These are phyloP conservation scores for Rapana venosa DNA, from an alignment of 2,888 invertebrate genomes.

Conservation along the genomic window DNA sequence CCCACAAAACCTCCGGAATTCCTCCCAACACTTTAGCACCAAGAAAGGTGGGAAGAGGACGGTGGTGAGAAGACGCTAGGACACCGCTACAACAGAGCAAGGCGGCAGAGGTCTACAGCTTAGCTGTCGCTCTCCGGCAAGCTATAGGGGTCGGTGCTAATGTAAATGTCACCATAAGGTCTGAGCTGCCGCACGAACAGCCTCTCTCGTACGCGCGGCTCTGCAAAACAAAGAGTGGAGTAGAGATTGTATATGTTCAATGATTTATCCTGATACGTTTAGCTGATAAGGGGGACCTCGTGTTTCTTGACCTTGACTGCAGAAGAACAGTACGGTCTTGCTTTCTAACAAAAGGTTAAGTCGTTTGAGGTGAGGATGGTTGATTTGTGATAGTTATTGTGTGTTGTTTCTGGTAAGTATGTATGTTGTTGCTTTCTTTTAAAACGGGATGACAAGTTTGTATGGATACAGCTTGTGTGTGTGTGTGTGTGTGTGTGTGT, in stretches of 20 bases:
- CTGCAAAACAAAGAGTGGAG: constrained; percentile 11
- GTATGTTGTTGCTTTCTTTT: not conserved
- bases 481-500: not conserved
- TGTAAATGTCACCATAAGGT: constrained; percentile 45
- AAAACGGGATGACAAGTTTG: too few species aligned
- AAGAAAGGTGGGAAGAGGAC: too few species aligned
- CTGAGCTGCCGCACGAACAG: constrained; percentile 39
- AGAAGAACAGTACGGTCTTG: not conserved
- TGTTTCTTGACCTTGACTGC: not conserved
- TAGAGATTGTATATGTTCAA: too few species aligned
- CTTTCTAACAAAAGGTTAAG: not conserved
- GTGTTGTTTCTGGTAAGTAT: not conserved
- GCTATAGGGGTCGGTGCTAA: constrained; percentile 11
- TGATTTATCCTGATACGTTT: not conserved
- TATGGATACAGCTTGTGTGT: not conserved
- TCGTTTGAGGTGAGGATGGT: not conserved
- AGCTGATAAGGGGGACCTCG: not conserved
- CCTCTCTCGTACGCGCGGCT: not conserved
- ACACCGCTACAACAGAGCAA: not conserved
- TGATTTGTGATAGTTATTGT: not conserved
- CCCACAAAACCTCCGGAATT: too few species aligned
- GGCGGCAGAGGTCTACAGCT: not conserved
- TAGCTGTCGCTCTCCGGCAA: not conserved
- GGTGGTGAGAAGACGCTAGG: not conserved
- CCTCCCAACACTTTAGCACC: too few species aligned